phyloP scores from a whole-genome alignment of 2,888 invertebrate species.

The Drosophila seclusa region DNA sequence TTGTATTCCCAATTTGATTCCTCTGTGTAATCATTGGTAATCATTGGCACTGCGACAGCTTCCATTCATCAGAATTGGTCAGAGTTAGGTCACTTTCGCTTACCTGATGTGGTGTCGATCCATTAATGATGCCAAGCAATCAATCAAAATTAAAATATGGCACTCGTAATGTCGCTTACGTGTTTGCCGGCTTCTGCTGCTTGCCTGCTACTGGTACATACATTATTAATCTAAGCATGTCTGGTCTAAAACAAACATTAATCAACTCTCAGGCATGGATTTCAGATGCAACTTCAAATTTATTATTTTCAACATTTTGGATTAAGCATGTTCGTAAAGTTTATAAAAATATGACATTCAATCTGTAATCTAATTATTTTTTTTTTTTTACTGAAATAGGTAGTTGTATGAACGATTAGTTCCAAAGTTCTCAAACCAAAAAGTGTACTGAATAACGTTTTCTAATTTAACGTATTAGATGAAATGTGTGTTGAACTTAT shows the following conservation, averaged over 20 bases:
- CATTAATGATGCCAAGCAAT: constrained; percentile 51
- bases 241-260: constrained; percentile 11
- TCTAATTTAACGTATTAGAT: background rate
- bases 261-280: constrained; percentile 25
- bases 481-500: background rate
- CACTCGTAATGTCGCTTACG: constrained; percentile 46
- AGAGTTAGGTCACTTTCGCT: constrained; percentile 15
- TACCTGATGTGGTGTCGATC: constrained; percentile 13
- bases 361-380: background rate
- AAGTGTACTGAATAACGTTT: background rate
- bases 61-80: constrained; percentile 21
- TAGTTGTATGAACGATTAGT: background rate
- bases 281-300: background rate
- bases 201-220: background rate
- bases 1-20: constrained; percentile 12
- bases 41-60: background rate
- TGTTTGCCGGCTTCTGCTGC: constrained; percentile 18
- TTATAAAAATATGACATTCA: background rate
- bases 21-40: background rate
- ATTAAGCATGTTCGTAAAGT: background rate
- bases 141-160: constrained; percentile 73
- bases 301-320: constrained; percentile 1
- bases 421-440: background rate
- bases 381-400: background rate
- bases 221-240: constrained; percentile 13